Evolutionary conservation across 2,888 invertebrate genomes (phyloP), one percentile per base, ranked within the genome.

Genomic region (Xanthorhoe spadicearia): DNA sequence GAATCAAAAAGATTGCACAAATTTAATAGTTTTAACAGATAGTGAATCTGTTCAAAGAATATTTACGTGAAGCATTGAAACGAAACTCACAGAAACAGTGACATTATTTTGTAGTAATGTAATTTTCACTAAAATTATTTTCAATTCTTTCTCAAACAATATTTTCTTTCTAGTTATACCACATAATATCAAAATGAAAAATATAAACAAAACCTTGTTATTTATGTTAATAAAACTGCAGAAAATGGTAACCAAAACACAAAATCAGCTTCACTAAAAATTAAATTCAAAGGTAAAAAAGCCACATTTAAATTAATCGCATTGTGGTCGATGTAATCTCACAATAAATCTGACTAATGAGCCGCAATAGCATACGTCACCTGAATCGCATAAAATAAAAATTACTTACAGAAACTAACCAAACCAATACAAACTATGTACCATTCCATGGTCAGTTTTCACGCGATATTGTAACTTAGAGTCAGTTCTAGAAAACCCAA

Each of bases 331-430:
- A 64, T 66, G 63, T 70, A 74, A 76, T 74, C 71, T 70, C 69
- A 54, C 64, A 66, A 73, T 71, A 72, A 75, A 76, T 75, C 73
- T 66, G 65, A 64, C 68, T 76, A 76, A 76, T 76, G 75, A 72
- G 71, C 69, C 71, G 61, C 69, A 63, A 71, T 66, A 64, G 67
- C 75, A 72, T 59, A 72, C 71, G 71, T 74, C 66, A 72, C 71
- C 71, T 68, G 70, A 62, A 54, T 61, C 53, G 54, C 63, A 65
- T 28, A 60, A 67, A 59, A 66, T 53, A 55, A 55, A 53, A 60
- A 15, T 55, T 15, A 4, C 19, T 17, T 28, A 49, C 35, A 48
- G 17, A 48, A 48, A 48, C 17, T 3, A 48, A 43, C 38, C 4
- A 15, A 58, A 57, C 15, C 5, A 19, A 35, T 50, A 50, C 10